Conservation (phyloP, 2,888 invertebrate species). For the Xestia ashworthii region DNA sequence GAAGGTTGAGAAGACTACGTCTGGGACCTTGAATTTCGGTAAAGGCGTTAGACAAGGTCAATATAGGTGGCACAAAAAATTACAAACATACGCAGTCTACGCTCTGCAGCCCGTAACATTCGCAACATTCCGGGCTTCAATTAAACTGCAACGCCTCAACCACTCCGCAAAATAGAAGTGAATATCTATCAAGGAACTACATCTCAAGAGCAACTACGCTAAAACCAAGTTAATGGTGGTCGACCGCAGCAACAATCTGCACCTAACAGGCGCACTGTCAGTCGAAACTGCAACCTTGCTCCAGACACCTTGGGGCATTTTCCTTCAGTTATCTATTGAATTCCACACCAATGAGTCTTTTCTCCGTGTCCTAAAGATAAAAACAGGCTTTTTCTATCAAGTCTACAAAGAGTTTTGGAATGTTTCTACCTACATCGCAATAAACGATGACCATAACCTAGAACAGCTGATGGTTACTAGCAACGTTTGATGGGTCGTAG, state of each 20-base stretch:
- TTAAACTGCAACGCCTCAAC: neutral
- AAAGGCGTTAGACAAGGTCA: too few species aligned
- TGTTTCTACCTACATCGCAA: neutral
- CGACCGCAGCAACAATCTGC: neutral
- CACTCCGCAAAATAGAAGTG: neutral
- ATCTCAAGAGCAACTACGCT: neutral
- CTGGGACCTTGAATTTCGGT: too few species aligned
- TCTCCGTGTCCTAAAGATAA: too few species aligned
- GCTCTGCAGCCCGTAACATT: too few species aligned
- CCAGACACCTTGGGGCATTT: neutral
- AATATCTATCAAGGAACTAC: neutral
- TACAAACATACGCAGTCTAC: too few species aligned
- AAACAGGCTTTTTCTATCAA: too few species aligned
- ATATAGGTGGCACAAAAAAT: too few species aligned
- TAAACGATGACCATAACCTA: neutral
- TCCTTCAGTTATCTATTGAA: neutral
- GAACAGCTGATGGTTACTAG: neutral
- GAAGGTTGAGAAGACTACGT: too few species aligned
- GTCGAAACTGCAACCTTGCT: too few species aligned
- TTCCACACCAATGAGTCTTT: neutral
- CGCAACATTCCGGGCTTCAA: neutral
- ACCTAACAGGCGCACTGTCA: too few species aligned
- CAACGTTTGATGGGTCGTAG: neutral
- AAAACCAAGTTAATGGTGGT: neutral
- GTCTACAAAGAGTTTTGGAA: neutral